These are phyloP conservation scores for Corbicula japonica DNA, from an alignment of 2,888 invertebrate genomes.

Conservation along the genomic window DNA sequence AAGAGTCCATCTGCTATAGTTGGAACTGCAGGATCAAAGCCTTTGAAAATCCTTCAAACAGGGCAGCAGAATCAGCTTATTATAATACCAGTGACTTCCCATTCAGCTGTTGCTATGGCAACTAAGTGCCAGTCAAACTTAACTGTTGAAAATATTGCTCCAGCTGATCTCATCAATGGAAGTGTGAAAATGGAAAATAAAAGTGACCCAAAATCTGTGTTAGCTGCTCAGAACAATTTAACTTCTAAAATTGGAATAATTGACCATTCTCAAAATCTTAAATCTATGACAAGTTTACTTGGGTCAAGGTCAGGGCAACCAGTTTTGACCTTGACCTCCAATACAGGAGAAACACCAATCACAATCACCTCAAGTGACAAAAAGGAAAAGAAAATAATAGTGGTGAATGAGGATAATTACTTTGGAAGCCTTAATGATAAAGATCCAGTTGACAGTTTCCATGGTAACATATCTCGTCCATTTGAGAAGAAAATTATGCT, in stretches of 20 bases:
- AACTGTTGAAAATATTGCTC: conserved; percentile 17
- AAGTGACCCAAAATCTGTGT: conserved; percentile 19
- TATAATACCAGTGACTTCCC: conserved; percentile 60
- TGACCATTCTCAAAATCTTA: conserved; percentile 28
- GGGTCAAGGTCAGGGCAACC: conserved; percentile 19
- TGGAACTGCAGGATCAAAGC: too few relatives aligned
- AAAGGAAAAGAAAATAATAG: conserved; percentile 46
- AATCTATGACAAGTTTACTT: conserved; percentile 49
- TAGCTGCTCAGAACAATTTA: conserved; percentile 53
- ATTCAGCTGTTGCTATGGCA: conserved; percentile 31
- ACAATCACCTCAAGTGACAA: conserved; percentile 46
- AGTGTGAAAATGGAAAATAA: not conserved
- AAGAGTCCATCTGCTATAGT: too few relatives aligned
- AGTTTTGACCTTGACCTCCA: not conserved
- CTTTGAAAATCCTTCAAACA: too few relatives aligned
- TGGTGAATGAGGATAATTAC: conserved; percentile 42
- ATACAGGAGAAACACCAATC: conserved; percentile 40
- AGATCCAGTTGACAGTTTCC: not conserved
- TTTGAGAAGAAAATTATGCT: conserved; percentile 60
- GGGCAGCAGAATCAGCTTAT: too few relatives aligned
- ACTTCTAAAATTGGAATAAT: conserved; percentile 8
- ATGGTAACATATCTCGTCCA: not conserved
- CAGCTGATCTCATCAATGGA: conserved; percentile 19
- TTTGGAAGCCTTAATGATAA: not conserved
- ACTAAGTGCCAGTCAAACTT: conserved; percentile 12